A percentile compares a stretch with the other conserved stretches of the same genome.
phyloP scores from a whole-genome alignment of 2,113 vertebrate genomes.

The Suncus etruscus region DNA sequence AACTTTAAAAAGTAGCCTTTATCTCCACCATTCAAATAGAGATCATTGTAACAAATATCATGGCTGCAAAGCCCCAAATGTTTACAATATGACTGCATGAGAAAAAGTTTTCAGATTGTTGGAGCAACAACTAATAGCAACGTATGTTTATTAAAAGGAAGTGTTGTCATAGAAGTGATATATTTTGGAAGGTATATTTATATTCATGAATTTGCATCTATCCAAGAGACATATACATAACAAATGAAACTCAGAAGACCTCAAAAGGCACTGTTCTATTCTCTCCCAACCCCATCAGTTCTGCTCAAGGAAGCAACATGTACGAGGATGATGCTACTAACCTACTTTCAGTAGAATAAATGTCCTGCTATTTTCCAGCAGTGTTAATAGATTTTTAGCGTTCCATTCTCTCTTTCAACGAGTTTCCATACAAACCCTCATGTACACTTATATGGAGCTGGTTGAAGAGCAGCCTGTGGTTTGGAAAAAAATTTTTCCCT shows the following conservation, averaged over 20 bases:
- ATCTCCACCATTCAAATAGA: too few relatives aligned
- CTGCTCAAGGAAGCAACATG: conserved; percentile 60
- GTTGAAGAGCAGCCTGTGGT: neutral
- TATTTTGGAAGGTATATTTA: conserved; percentile 44
- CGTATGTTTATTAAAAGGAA: conserved; percentile 54
- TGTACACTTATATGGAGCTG: neutral
- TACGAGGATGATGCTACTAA: neutral
- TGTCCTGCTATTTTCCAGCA: conserved; percentile 16
- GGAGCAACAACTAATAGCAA: neutral
- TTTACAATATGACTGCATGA: neutral
- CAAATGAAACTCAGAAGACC: neutral
- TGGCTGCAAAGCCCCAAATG: neutral
- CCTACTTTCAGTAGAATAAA: conserved; percentile 46
- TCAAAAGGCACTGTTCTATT: neutral
- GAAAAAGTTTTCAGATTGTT: conserved; percentile 12
- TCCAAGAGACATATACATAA: neutral
- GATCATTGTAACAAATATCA: neutral
- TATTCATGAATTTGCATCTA: conserved; percentile 45
- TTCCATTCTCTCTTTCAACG: neutral
- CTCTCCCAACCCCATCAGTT: conserved; percentile 20
- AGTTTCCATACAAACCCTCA: neutral
- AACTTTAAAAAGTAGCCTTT: too few relatives aligned
- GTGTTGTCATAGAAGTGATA: conserved; percentile 8
- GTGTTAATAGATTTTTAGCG: neutral
- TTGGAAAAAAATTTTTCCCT: neutral